Conservation (phyloP, 2,113 vertebrate genomes). For the Ptychochromis oligacanthus region DNA sequence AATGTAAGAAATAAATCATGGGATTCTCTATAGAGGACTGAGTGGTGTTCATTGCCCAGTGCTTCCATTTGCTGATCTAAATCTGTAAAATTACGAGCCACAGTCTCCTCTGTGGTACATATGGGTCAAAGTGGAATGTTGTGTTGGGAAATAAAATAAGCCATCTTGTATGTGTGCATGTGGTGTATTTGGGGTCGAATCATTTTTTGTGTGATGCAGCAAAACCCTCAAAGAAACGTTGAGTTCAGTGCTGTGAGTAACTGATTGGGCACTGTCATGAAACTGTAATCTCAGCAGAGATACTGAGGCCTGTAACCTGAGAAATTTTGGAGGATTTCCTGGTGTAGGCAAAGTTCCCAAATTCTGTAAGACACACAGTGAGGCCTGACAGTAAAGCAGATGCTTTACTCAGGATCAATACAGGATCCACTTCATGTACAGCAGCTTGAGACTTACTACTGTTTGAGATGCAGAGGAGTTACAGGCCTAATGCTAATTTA, state of each 20-base stretch:
- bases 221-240: conserved; percentile 1
- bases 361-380: conserved; percentile 2
- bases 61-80: conserved; percentile 5
- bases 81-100: neutral
- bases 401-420: conserved; percentile 54
- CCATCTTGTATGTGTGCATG: neutral
- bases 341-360: conserved; percentile 27
- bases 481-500: conserved; percentile 37
- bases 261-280: conserved; percentile 27
- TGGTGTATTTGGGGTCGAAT: neutral
- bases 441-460: conserved; percentile 14
- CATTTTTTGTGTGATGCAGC: neutral
- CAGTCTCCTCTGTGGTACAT: neutral
- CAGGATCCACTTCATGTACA: conserved; percentile 28
- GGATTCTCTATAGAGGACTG: neutral
- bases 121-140: neutral
- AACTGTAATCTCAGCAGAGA: conserved; percentile 31
- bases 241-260: neutral
- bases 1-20: conserved; percentile 35
- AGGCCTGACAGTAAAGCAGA: conserved; percentile 19
- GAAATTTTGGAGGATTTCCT: conserved; percentile 43
- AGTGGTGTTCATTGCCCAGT: neutral
- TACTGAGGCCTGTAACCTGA: conserved; percentile 28
- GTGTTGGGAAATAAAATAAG: neutral
- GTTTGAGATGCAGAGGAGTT: conserved; percentile 32